A percentile compares a stretch with the other conserved stretches of the same genome.
These are phyloP conservation scores for Mystacornis crossleyi DNA, from an alignment of 2,113 vertebrate species.

Conservation along the genomic window DNA sequence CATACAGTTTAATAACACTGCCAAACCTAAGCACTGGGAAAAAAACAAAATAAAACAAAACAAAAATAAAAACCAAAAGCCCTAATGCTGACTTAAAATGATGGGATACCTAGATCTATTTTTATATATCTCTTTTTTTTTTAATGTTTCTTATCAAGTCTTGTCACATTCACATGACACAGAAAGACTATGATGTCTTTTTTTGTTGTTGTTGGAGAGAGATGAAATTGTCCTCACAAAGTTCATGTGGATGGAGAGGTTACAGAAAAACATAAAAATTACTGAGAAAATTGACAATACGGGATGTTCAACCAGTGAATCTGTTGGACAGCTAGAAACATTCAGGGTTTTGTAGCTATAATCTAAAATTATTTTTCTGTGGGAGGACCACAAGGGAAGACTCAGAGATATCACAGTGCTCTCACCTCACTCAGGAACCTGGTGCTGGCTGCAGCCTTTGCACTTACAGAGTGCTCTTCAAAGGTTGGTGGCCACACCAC, in stretches of 20 bases:
- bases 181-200: background rate
- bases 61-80: background rate
- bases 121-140: background rate
- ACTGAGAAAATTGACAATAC: background rate
- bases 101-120: background rate
- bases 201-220: background rate
- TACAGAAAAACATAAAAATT: background rate
- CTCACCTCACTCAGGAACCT: background rate
- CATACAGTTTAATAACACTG: background rate
- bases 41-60: background rate
- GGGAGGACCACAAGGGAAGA: background rate
- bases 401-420: fast-evolving
- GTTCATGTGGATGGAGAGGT: background rate
- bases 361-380: background rate
- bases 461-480: background rate
- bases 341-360: background rate
- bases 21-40: background rate
- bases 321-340: background rate
- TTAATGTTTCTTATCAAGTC: background rate
- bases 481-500: background rate
- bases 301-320: background rate
- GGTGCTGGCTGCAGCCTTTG: background rate
- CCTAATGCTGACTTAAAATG: background rate
- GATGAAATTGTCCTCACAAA: background rate
- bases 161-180: background rate